Evolutionary conservation across 2,888 invertebrate species (phyloP).

Genomic region (Acronicta psi): DNA sequence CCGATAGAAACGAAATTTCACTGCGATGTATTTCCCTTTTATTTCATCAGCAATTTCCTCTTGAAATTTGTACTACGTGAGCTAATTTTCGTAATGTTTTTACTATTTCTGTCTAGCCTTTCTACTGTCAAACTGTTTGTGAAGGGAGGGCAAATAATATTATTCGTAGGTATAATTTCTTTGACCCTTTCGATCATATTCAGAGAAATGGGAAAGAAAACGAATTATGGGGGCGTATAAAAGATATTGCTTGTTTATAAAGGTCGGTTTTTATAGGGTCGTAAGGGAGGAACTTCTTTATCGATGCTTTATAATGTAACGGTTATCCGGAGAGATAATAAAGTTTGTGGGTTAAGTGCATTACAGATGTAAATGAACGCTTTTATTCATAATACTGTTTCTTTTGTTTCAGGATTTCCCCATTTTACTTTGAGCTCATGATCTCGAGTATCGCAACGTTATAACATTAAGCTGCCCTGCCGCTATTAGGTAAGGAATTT

Average conservation of each 20-base stretch:
- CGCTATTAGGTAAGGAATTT: constrained; percentile 76
- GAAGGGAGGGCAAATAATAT: constrained; percentile 32
- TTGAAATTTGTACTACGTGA: constrained; percentile 36
- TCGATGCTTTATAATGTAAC: constrained; percentile 78
- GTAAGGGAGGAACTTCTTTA: constrained; percentile 77
- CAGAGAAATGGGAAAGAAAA: constrained; percentile 70
- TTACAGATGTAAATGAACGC: constrained; percentile 56
- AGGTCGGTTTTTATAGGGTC: constrained; percentile 80
- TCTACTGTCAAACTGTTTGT: constrained; percentile 20
- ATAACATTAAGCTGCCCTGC: constrained; percentile 81
- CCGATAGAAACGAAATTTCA: constrained; percentile 62
- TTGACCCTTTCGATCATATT: constrained; percentile 62
- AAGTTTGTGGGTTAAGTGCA: constrained; percentile 66
- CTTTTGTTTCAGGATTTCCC: constrained; percentile 78
- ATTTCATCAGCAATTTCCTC: constrained; percentile 52
- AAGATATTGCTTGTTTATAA: constrained; percentile 85
- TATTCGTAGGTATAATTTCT: constrained; percentile 33
- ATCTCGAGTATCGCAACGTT: constrained; percentile 69
- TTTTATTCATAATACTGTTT: constrained; percentile 46
- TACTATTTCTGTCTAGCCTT: constrained; percentile 37
- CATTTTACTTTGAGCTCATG: constrained; percentile 71
- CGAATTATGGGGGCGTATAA: constrained; percentile 78
- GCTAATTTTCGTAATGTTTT: constrained; percentile 37
- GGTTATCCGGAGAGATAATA: constrained; percentile 77
- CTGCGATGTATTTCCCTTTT: constrained; percentile 56